phyloP scores from a whole-genome alignment of 2,113 vertebrate genomes.

The Numenius arquata region DNA sequence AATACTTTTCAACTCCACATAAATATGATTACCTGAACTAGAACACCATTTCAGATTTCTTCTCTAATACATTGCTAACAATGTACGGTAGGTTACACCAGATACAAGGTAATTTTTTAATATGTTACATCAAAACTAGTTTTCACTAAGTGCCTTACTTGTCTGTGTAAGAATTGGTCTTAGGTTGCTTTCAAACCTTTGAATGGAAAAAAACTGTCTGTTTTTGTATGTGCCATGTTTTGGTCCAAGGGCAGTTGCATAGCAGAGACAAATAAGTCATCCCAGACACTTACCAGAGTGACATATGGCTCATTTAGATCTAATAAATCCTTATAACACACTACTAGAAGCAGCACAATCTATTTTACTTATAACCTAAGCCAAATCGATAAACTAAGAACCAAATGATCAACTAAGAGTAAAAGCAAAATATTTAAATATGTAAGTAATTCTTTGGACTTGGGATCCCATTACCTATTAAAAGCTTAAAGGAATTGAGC shows the following conservation, averaged over 20 bases:
- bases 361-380: not conserved
- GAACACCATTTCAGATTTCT: not conserved
- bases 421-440: not conserved
- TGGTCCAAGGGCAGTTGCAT: not conserved
- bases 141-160: not conserved
- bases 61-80: not conserved
- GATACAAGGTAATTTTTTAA: not conserved
- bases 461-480: not conserved
- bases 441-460: not conserved
- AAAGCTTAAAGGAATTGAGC: not conserved
- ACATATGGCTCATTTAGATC: not conserved
- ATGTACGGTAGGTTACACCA: rapidly evolving
- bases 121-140: not conserved
- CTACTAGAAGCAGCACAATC: not conserved
- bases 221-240: not conserved
- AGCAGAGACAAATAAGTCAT: not conserved
- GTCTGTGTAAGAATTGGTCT: not conserved
- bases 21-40: not conserved
- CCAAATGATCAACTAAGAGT: not conserved
- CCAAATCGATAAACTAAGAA: not conserved
- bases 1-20: not conserved
- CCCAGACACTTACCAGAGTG: not conserved
- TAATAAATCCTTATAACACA: not conserved
- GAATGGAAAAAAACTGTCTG: not conserved
- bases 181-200: not conserved